Evolutionary conservation across 2,888 invertebrate species (phyloP).

Genomic region (Epistrophe grossulariae): DNA sequence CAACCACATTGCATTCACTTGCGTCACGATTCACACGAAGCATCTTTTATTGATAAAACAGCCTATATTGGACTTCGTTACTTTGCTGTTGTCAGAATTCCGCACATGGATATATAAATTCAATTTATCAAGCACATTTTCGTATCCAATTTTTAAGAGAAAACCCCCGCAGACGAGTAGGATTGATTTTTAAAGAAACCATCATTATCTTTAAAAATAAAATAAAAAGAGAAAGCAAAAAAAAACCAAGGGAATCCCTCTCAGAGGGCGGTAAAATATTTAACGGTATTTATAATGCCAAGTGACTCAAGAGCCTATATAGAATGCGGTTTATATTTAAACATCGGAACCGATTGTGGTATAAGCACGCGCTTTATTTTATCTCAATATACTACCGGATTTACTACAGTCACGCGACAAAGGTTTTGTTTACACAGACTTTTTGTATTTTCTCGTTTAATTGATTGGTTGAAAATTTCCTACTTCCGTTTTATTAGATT

Average conservation of each 20-base stretch:
- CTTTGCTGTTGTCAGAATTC: conserved; percentile 12
- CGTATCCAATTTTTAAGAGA: background rate
- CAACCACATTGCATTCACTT: conserved; percentile 15
- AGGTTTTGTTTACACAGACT: background rate
- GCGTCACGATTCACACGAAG: conserved; percentile 4
- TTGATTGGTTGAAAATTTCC: conserved; percentile 34
- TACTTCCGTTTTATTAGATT: conserved; percentile 41
- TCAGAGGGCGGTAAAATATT: background rate
- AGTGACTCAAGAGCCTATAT: conserved; percentile 37
- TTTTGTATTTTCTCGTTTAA: conserved; percentile 1
- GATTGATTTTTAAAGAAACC: background rate
- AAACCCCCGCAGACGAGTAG: conserved; percentile 17
- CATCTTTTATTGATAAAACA: conserved; percentile 31
- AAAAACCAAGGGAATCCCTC: conserved; percentile 28
- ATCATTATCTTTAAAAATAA: background rate
- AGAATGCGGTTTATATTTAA: conserved; percentile 8
- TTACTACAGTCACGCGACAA: conserved; percentile 1
- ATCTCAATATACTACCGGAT: conserved; percentile 17
- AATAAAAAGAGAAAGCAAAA: background rate
- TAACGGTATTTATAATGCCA: background rate
- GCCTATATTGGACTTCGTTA: conserved; percentile 30
- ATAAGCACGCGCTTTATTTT: background rate
- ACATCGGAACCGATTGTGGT: background rate
- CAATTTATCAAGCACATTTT: conserved; percentile 11
- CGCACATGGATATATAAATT: background rate